Evolutionary conservation across 2,797 vertebrate genomes (phyloP), one percentile per base, ranked within the genome.

Genomic region (Gouania willdenowi): DNA sequence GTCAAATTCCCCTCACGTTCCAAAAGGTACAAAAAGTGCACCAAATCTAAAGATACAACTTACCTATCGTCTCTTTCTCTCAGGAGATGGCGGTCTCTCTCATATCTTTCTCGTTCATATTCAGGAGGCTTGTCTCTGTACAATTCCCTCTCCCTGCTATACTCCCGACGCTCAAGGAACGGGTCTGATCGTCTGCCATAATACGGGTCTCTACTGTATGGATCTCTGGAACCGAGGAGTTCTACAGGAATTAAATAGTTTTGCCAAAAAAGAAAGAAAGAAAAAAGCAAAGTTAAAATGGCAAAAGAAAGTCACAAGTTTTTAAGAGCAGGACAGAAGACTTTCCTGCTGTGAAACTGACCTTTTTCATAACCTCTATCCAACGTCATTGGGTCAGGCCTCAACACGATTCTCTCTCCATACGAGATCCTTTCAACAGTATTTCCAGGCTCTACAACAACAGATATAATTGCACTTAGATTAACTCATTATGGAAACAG

Each of bases 361-460:
- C 97, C 96, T 92, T 97, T 96, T 59, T 94, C 93, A 85, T 94
- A 98, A 4, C 81, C 43, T 50, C 91, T 87, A 53, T 95, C 93
- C 41, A 92, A 86, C 0, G 83, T 75, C 9, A 89, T 6, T 22
- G 94, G 94, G 32, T 95, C 95, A 20, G 95, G 95, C 58, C 94
- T 91, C 13, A 99, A 77, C 9, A 94, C 84, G 46, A 99, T 92
- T 71, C 97, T 92, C 71, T 98, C 97, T 9, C 97, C 97, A 40
- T 99, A 99, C 1, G 97, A 89, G 29, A 94, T 95, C 46, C 94
- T 92, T 65, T 97, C 97, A 66, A 98, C 92, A 37, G 92, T 98
- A 46, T 91, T 75, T 35, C 90, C 90, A 3, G 86, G 85, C 56
- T 96, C 94, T 98, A 46, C 47, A 73, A 77, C 7, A 56, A 39